phyloP scores from a whole-genome alignment of 1,140 invertebrate genomes.

The Streblospio benedicti region DNA sequence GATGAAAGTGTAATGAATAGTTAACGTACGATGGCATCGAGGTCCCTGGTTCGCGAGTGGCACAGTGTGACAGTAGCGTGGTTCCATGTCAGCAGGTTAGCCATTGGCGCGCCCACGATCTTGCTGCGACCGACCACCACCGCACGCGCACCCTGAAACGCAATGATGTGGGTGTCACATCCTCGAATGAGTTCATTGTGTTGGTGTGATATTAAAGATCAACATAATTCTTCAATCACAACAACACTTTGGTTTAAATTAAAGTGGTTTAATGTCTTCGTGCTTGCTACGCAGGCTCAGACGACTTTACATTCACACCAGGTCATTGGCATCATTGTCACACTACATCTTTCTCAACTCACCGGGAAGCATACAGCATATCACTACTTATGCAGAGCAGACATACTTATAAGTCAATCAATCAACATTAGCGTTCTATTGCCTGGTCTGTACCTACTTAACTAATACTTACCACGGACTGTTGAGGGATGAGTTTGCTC shows the following conservation, averaged over 20 bases:
- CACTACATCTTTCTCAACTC: too few species aligned
- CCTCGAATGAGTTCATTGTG: conserved; percentile 46
- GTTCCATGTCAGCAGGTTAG: conserved; percentile 91
- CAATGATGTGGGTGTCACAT: too few species aligned
- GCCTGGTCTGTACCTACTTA: too few species aligned
- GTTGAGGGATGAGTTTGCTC: too few species aligned
- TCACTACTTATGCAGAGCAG: too few species aligned
- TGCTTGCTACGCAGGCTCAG: background rate
- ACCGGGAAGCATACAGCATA: too few species aligned
- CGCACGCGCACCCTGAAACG: conserved; percentile 73
- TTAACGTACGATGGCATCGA: too few species aligned
- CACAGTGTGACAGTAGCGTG: conserved; percentile 94
- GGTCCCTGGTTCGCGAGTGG: conserved; percentile 83
- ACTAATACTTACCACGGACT: too few species aligned
- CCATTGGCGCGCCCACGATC: conserved; percentile 91
- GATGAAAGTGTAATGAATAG: too few species aligned
- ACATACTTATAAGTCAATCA: too few species aligned
- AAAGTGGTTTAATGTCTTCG: background rate
- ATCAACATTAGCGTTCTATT: too few species aligned
- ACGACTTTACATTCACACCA: background rate
- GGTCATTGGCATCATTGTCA: background rate
- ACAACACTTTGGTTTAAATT: background rate
- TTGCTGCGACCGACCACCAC: conserved; percentile 94
- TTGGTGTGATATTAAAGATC: conserved; percentile 2
- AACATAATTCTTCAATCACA: background rate